Conservation (phyloP, 2,113 vertebrate genomes). For the Petromus typicus region DNA sequence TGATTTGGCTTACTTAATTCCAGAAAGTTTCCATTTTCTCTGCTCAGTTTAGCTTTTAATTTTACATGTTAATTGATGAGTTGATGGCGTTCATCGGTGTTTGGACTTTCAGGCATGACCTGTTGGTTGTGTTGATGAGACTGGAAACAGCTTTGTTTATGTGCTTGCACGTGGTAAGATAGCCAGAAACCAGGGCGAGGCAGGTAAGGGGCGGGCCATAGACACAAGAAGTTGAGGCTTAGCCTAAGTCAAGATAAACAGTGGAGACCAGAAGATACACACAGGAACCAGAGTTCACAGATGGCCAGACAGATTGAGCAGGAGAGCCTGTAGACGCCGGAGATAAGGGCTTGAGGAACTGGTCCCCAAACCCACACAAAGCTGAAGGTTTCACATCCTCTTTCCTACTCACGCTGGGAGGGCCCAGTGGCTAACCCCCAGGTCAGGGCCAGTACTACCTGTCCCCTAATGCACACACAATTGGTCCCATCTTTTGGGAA, state of each 20-base stretch:
- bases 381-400: conserved; percentile 78
- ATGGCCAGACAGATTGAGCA: conserved; percentile 72
- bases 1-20: not conserved
- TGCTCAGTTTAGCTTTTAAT: conserved; percentile 20
- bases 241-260: conserved; percentile 54
- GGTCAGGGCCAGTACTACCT: conserved; percentile 9
- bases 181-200: not conserved
- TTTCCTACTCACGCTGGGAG: conserved; percentile 61
- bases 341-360: conserved; percentile 73
- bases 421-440: conserved; percentile 40
- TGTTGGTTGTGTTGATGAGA: conserved; percentile 25
- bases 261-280: conserved; percentile 66
- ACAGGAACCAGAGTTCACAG: conserved; percentile 76
- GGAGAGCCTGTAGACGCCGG: conserved; percentile 57
- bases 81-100: not conserved
- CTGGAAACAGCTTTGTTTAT: conserved; percentile 33
- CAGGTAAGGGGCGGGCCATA: conserved; percentile 5
- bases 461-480: not conserved
- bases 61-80: not conserved
- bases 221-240: conserved; percentile 33
- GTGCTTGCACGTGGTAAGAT: not conserved
- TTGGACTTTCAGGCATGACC: not conserved
- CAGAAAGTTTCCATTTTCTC: conserved; percentile 42
- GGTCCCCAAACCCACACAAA: conserved; percentile 48
- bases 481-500: not conserved